Evolutionary conservation across 2,113 vertebrate species (phyloP).

Genomic region (Centropristis striata): DNA sequence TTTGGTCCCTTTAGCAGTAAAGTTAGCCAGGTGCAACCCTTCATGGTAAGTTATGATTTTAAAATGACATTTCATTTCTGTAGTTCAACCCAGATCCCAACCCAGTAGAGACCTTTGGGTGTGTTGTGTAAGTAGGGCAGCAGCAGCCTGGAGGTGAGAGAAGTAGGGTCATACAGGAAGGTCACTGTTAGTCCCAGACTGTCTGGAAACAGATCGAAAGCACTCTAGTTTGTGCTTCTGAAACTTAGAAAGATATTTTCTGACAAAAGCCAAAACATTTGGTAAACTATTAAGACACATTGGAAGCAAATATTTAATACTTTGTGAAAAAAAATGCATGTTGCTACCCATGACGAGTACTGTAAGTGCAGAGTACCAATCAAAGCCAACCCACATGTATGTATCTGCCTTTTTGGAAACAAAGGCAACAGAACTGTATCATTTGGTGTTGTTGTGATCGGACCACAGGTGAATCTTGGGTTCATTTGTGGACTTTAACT

Average conservation of each 20-base stretch:
- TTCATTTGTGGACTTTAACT: too few relatives aligned
- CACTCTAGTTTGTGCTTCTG: constrained; percentile 13
- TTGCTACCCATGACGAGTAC: not conserved
- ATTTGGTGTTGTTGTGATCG: too few relatives aligned
- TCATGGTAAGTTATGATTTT: not conserved
- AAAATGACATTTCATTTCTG: constrained; percentile 3
- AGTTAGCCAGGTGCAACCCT: not conserved
- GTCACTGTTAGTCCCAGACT: constrained; percentile 20
- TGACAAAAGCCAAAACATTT: not conserved
- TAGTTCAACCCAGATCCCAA: constrained; percentile 26
- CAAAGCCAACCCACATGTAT: not conserved
- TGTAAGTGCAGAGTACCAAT: not conserved
- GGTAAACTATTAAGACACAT: not conserved
- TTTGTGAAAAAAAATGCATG: not conserved
- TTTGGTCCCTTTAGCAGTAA: not conserved
- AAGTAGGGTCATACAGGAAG: constrained; percentile 13
- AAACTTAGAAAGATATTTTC: not conserved
- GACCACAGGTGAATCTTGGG: too few relatives aligned
- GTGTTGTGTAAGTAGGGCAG: constrained; percentile 41
- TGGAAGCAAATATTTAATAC: not conserved
- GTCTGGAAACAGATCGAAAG: constrained; percentile 19
- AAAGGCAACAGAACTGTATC: not conserved
- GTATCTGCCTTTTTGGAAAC: not conserved
- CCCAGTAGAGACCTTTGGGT: constrained; percentile 32
- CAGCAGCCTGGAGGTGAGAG: constrained; percentile 49